A percentile compares a stretch with the other conserved stretches of the same genome.
Conservation (phyloP, 2,113 vertebrate species). For the Silurus meridionalis region DNA sequence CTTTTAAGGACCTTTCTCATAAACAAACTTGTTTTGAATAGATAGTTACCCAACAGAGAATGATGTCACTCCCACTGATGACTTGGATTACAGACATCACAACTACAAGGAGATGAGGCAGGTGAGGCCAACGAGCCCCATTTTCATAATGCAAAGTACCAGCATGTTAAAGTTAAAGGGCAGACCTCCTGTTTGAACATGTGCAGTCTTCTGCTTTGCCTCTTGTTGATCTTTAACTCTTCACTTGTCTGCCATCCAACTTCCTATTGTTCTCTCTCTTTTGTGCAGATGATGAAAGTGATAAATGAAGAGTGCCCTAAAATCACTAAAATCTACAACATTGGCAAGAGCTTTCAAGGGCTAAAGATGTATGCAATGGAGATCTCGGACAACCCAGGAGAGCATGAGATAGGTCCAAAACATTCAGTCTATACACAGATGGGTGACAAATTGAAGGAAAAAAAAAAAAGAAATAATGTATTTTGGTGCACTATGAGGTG, state of each 20-base stretch:
- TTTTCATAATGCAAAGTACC: constrained; percentile 9
- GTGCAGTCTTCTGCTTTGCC: neutral
- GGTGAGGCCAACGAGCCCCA: constrained; percentile 69
- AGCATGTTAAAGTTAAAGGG: constrained; percentile 13
- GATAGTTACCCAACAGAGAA: constrained; percentile 69
- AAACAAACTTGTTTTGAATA: constrained; percentile 50
- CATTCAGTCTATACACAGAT: neutral
- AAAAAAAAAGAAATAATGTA: neutral
- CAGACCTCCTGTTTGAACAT: constrained; percentile 20
- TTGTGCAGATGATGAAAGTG: constrained; percentile 87
- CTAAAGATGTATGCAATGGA: constrained; percentile 91
- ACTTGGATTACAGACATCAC: constrained; percentile 91
- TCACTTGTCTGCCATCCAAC: neutral
- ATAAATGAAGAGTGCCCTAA: constrained; percentile 91
- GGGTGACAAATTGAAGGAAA: neutral
- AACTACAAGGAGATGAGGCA: constrained; percentile 92
- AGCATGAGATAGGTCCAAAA: constrained; percentile 87
- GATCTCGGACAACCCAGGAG: constrained; percentile 88
- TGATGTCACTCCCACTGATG: constrained; percentile 75
- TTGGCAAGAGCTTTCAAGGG: constrained; percentile 88
- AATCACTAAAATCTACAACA: constrained; percentile 91
- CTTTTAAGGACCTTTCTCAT: neutral
- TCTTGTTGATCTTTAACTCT: constrained; percentile 2
- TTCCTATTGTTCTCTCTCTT: neutral
- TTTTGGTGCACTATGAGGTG: neutral